phyloP scores from a whole-genome alignment of 2,113 vertebrate genomes.

The Aptenodytes forsteri region DNA sequence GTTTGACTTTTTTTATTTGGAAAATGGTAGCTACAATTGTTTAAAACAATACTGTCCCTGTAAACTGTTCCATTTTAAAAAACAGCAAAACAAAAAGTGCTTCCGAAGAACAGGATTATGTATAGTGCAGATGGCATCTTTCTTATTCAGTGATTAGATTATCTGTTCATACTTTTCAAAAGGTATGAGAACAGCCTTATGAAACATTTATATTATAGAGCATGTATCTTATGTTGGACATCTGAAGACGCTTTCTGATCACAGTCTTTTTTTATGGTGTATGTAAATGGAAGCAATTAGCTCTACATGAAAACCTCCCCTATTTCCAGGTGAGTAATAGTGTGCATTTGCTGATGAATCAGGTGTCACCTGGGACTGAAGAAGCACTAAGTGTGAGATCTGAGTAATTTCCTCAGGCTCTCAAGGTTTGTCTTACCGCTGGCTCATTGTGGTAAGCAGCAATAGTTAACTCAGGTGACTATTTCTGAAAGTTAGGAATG shows the following conservation, averaged over 20 bases:
- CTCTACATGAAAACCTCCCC: background rate
- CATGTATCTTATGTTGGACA: background rate
- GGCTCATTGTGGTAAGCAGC: background rate
- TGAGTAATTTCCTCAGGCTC: constrained; percentile 36
- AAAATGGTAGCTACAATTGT: background rate
- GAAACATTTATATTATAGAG: background rate
- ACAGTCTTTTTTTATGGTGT: background rate
- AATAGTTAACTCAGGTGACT: background rate
- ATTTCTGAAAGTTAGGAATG: background rate
- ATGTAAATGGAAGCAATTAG: background rate
- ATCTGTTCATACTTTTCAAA: background rate
- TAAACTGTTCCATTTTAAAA: background rate
- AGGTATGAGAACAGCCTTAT: background rate
- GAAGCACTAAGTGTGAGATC: background rate
- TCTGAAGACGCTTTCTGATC: background rate
- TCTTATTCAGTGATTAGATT: background rate
- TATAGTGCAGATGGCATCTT: background rate
- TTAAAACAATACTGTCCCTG: background rate
- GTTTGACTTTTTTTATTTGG: background rate
- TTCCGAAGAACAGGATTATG: background rate
- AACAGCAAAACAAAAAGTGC: background rate
- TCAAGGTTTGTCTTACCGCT: background rate
- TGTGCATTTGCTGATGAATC: constrained; percentile 24
- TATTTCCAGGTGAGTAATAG: constrained; percentile 24
- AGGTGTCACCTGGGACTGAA: constrained; percentile 18